Percentiles rank a stretch among this genome's conserved stretches.
Conservation (phyloP, 2,113 vertebrate species). For the Plecotus auritus region DNA sequence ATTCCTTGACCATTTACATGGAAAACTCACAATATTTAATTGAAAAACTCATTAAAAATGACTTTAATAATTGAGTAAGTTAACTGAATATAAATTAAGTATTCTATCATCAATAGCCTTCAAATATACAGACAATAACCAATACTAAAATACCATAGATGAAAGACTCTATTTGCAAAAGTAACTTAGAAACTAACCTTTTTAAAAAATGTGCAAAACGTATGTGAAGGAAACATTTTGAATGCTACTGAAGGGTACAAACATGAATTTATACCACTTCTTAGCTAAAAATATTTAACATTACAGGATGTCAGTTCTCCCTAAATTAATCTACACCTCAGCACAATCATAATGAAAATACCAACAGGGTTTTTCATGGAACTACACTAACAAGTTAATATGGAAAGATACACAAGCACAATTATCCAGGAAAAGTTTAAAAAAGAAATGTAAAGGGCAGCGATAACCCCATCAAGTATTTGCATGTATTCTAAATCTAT, state of each 20-base stretch:
- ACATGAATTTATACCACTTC: neutral
- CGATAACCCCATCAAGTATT: neutral
- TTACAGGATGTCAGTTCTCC: neutral
- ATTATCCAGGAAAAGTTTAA: conserved; percentile 26
- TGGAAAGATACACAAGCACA: neutral
- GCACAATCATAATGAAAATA: neutral
- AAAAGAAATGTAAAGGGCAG: conserved; percentile 39
- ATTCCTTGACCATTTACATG: neutral
- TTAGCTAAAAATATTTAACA: neutral
- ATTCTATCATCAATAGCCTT: neutral
- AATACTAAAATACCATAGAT: neutral
- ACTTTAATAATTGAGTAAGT: neutral
- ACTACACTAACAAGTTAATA: neutral
- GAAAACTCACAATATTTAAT: neutral
- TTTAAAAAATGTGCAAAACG: conserved; percentile 1
- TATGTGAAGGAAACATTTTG: conserved; percentile 10
- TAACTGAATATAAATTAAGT: neutral
- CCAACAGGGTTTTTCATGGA: neutral
- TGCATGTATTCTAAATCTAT: conserved; percentile 30
- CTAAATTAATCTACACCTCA: neutral
- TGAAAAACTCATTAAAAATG: neutral
- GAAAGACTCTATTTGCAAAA: conserved; percentile 32
- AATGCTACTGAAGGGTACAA: neutral
- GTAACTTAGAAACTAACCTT: conserved; percentile 33
- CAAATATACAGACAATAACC: neutral